Percentiles rank a stretch among this genome's conserved stretches.
Evolutionary conservation across 2,113 vertebrate species (phyloP).

Genomic region (Saguinus midas): DNA sequence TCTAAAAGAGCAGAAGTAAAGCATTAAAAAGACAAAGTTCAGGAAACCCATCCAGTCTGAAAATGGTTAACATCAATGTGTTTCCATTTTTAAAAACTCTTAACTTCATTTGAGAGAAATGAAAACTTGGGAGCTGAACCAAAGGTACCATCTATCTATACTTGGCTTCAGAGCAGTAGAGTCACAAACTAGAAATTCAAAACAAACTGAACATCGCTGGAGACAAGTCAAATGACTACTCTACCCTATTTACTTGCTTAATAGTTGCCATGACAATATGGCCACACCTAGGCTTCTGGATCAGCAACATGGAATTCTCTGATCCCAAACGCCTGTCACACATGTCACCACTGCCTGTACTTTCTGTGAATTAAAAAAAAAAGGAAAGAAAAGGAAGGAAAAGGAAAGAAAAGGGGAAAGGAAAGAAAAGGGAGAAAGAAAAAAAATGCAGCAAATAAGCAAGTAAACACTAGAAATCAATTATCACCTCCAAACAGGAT

Average conservation of each 20-base stretch:
- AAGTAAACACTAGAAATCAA: constrained; percentile 40
- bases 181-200: constrained; percentile 39
- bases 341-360: background rate
- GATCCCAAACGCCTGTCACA: constrained; percentile 35
- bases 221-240: constrained; percentile 30
- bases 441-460: background rate
- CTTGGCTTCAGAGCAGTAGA: constrained; percentile 14
- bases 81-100: constrained; percentile 55
- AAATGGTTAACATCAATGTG: constrained; percentile 22
- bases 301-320: constrained; percentile 53
- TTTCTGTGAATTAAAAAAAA: background rate
- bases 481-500: constrained; percentile 31
- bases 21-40: constrained; percentile 41
- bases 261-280: constrained; percentile 40
- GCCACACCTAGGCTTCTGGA: constrained; percentile 59
- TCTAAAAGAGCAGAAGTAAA: constrained; percentile 55
- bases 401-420: no score
- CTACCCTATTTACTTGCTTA: constrained; percentile 47
- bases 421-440: rapidly evolving
- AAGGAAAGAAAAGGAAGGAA: background rate
- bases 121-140: constrained; percentile 32
- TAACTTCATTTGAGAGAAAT: constrained; percentile 60
- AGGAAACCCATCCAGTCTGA: constrained; percentile 44
- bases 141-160: constrained; percentile 27
- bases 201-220: constrained; percentile 34